Evolutionary conservation across 2,113 vertebrate species (phyloP), one percentile per base, ranked within the genome.

Genomic region (Craseonycteris thonglongyai): DNA sequence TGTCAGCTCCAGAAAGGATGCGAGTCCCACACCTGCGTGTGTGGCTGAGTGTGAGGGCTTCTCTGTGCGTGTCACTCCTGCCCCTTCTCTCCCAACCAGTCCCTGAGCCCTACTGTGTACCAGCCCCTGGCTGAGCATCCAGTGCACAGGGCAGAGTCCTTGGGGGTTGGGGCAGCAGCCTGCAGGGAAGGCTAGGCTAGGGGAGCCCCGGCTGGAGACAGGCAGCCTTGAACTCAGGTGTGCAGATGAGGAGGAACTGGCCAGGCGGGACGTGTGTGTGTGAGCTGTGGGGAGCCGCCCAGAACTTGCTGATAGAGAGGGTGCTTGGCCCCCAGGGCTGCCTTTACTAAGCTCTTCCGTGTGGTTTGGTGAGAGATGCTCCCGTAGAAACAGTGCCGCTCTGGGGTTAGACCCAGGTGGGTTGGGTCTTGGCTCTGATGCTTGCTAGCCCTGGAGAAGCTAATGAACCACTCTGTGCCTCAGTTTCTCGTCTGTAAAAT

Each of bases 21-120:
- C 2, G 1, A 30, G 58, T 2, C 56, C 82, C 38, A 12, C 68
- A 5, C 30, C 30, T 0, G 1, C 6, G 2, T 0, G 14, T 3
- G 2, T 0, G 6, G 40, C 79, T 35, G 18, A 19, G n/a, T 33
- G 18, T 9, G 80, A 42, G 24, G 71, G 49, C 66, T 49, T 22
- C 28, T 30, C n/a, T 35, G 49, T 35, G 7, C 24, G 12, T 2
- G 49, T 42, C 2, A 2, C 14, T 1, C 47, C 74, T 33, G 47
- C 30, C 42, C 40, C 58, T 40, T 40, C 26, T 1, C 33, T 19
- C 28, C 7, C 1, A 12, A 2, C 18, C 47, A 0, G 7, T 54
- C 2, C 5, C 69, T 18, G 28, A 58, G 69, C 5, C 22, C 85
- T 35, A 2, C 35, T 7, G 21, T 19, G 47, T 18, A 0, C 45